A percentile compares a stretch with the other conserved stretches of the same genome.
phyloP scores from a whole-genome alignment of 2,113 vertebrate species.

The Mohoua ochrocephala region DNA sequence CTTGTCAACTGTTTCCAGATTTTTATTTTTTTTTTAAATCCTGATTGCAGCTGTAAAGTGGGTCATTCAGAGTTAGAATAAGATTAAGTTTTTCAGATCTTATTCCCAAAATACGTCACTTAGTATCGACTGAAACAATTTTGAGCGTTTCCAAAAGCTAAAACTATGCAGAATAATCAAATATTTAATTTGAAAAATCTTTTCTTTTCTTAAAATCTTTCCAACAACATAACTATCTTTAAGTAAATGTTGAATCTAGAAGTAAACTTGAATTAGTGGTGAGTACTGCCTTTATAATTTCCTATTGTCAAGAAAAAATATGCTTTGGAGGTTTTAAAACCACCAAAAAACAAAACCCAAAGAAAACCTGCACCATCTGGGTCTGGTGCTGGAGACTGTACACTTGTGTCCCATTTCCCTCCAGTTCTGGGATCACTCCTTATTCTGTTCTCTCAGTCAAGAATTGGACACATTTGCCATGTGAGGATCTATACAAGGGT shows the following conservation, averaged over 20 bases:
- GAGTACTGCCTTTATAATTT: neutral
- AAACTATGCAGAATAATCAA: neutral
- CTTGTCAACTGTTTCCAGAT: neutral
- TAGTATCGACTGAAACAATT: neutral
- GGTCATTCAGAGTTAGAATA: neutral
- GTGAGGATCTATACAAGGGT: neutral
- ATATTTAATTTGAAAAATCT: neutral
- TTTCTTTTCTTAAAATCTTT: neutral
- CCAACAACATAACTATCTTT: neutral
- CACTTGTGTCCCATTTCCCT: neutral
- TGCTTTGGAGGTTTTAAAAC: neutral
- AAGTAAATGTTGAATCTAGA: neutral
- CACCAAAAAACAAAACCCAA: neutral
- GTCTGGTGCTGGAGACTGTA: neutral
- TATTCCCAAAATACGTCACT: neutral
- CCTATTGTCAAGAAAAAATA: neutral
- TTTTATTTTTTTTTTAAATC: neutral
- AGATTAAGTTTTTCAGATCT: constrained; percentile 5
- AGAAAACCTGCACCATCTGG: neutral
- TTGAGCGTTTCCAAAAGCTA: neutral
- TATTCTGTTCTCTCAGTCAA: neutral
- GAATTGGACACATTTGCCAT: rapidly evolving
- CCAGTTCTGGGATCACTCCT: neutral
- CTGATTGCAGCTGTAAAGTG: neutral
- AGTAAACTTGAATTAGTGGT: neutral